Evolutionary conservation across 2,888 invertebrate genomes (phyloP), one percentile per base, ranked within the genome.

Genomic region (Xestia c-nigrum): DNA sequence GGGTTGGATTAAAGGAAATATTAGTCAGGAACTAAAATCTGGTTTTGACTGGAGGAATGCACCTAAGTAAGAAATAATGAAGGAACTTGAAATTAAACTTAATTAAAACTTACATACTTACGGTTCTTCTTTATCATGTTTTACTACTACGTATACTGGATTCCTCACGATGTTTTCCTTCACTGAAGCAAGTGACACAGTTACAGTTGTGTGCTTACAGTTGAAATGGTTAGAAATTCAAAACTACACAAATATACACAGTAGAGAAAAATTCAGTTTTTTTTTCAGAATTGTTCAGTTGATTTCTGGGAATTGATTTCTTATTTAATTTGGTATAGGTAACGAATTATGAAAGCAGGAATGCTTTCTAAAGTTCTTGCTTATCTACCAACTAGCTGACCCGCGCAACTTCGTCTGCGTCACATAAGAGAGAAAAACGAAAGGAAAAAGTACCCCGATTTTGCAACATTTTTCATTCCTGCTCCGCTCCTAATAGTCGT

Each of bases 11-110:
- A 43, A 64, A 59, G 5, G 21, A 21, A 24, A 24, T 64, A 19
- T 76, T 76, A 52, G 66, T 52, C 55, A 74, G 24, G 10, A 24
- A 47, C 5, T 59, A 21, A 55, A 55, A 19, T 14, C 10, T 38
- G 38, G 24, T 38, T 40, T 21, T 52, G 9, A 31, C 31, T 31
- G 31, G 31, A 31, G 31, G 31, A 31, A 31, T 31, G 31, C n/a
- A n/a, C n/a, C n/a, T 31, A 31, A 31, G 31, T 31, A 31, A 31
- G 31, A 31, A 31, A 31, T 31, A 31, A 31, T 31, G 31, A 31
- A 2, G 31, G 31, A 31, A 31, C 24, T 5, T n/a, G 9, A 38
- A 31, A 19, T 72, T 9, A 38, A 24, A 14, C 5, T n/a, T 73
- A 19, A 5, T 5, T 12, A 47, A 12, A 73, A 55, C 1, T 47